Evolutionary conservation across 1,140 invertebrate genomes (phyloP).

Genomic region (Drosophila punjabiensis): DNA sequence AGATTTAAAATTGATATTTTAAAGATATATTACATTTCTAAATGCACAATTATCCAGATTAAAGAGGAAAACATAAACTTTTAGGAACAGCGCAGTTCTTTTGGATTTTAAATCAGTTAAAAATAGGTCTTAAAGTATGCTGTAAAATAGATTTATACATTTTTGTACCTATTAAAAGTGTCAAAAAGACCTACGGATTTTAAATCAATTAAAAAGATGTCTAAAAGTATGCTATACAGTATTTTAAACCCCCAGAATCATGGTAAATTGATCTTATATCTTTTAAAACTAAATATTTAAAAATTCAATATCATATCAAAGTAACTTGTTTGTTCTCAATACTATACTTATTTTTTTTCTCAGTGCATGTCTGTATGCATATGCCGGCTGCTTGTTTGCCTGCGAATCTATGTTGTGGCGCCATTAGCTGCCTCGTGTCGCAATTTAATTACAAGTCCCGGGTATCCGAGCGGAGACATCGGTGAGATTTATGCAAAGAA

Average conservation of each 20-base stretch:
- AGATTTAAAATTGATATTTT: too few relatives aligned
- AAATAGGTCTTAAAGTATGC: too few relatives aligned
- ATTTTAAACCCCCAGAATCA: background rate
- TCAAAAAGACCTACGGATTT: background rate
- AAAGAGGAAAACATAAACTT: too few relatives aligned
- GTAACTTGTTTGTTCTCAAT: background rate
- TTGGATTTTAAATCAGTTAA: too few relatives aligned
- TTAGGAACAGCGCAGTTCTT: too few relatives aligned
- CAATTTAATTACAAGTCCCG: slow-evolving; percentile 76
- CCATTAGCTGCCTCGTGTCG: slow-evolving; percentile 75
- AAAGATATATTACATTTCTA: too few relatives aligned
- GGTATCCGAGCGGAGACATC: slow-evolving; percentile 39
- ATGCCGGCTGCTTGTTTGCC: slow-evolving; percentile 57
- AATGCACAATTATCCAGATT: too few relatives aligned
- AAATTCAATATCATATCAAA: too few relatives aligned
- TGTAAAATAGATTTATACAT: too few relatives aligned
- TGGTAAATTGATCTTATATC: too few relatives aligned
- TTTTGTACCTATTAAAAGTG: too few relatives aligned
- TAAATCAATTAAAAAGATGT: background rate
- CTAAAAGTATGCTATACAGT: background rate
- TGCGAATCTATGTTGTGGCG: slow-evolving; percentile 75
- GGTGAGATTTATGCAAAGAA: slow-evolving; percentile 72
- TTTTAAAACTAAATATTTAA: too few relatives aligned
- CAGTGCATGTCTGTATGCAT: slow-evolving; percentile 51
- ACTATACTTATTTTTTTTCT: background rate